phyloP scores from a whole-genome alignment of 2,888 invertebrate species.

The Drosophila fulvimacula region DNA sequence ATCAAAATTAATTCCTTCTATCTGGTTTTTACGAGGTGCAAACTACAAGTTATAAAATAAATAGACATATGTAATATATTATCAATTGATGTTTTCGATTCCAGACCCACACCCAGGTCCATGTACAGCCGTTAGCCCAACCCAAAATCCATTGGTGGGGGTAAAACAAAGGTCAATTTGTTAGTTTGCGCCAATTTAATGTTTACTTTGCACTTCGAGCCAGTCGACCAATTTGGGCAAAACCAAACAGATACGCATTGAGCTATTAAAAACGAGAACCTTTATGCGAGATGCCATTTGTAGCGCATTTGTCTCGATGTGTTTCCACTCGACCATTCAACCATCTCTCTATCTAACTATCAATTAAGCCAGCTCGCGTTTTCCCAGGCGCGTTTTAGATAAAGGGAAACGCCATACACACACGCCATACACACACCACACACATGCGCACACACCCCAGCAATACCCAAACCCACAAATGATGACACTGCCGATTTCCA shows the following conservation, averaged over 20 bases:
- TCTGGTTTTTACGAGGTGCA: conserved; percentile 56
- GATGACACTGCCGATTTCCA: conserved; percentile 70
- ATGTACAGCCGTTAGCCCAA: conserved; percentile 24
- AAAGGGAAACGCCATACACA: conserved; percentile 50
- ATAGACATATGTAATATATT: conserved; percentile 9
- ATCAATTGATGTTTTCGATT: conserved; percentile 31
- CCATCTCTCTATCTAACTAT: conserved; percentile 46
- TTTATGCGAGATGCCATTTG: conserved; percentile 50
- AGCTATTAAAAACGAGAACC: conserved; percentile 47
- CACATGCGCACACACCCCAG: conserved; percentile 28
- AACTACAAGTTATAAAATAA: conserved; percentile 51
- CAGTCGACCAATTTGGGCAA: conserved; percentile 57
- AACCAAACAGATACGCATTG: conserved; percentile 60
- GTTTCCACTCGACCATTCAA: conserved; percentile 14
- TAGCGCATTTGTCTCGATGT: conserved; percentile 38
- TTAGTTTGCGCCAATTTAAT: conserved; percentile 78
- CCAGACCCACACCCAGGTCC: conserved; percentile 24
- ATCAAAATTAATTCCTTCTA: neutral
- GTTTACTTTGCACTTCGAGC: conserved; percentile 75
- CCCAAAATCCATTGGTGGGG: conserved; percentile 42
- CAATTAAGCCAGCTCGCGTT: conserved; percentile 67
- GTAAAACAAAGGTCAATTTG: conserved; percentile 55
- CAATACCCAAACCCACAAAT: conserved; percentile 42
- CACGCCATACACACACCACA: conserved; percentile 15
- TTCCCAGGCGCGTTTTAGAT: conserved; percentile 75